Conservation (phyloP, 2,797 vertebrate species). For the Sebastes dallii region DNA sequence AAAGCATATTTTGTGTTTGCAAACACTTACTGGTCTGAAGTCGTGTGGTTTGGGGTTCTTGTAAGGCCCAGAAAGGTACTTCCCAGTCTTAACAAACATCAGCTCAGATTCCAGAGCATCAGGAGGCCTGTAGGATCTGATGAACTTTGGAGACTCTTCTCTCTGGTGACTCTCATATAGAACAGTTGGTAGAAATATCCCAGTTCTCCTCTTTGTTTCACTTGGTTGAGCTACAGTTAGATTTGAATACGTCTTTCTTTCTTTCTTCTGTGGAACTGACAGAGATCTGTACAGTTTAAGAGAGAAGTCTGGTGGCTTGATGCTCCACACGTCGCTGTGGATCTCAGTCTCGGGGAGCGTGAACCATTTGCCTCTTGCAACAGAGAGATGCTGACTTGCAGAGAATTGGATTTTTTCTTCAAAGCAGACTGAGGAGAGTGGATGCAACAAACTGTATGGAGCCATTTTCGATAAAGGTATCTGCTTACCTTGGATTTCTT, state of each 20-base stretch:
- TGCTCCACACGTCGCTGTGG: slow-evolving; percentile 24
- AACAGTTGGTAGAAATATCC: slow-evolving; percentile 22
- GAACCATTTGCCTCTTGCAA: slow-evolving; percentile 39
- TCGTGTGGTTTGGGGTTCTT: slow-evolving; percentile 75
- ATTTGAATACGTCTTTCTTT: not conserved
- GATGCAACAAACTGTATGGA: not conserved
- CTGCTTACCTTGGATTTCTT: slow-evolving; percentile 23
- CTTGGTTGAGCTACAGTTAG: not conserved
- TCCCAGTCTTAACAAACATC: slow-evolving; percentile 74
- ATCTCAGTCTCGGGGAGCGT: not conserved
- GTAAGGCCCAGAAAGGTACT: slow-evolving; percentile 56
- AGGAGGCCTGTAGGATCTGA: slow-evolving; percentile 56
- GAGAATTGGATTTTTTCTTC: slow-evolving; percentile 67
- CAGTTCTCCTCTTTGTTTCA: slow-evolving; percentile 21
- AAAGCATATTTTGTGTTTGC: not conserved
- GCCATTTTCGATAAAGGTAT: slow-evolving; percentile 33
- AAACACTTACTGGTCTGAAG: slow-evolving; percentile 77
- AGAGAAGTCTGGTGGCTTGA: slow-evolving; percentile 78
- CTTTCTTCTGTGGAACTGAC: slow-evolving; percentile 45
- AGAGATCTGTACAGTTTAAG: slow-evolving; percentile 59
- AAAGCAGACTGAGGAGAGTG: slow-evolving; percentile 50
- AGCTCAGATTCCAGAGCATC: slow-evolving; percentile 67
- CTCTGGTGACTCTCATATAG: slow-evolving; percentile 26
- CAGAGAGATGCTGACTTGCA: slow-evolving; percentile 45
- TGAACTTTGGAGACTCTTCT: slow-evolving; percentile 52